Base-by-base conservation (phyloP, 35 echinoderm and acorn worm species). In the Chiridota heheva region DNA sequence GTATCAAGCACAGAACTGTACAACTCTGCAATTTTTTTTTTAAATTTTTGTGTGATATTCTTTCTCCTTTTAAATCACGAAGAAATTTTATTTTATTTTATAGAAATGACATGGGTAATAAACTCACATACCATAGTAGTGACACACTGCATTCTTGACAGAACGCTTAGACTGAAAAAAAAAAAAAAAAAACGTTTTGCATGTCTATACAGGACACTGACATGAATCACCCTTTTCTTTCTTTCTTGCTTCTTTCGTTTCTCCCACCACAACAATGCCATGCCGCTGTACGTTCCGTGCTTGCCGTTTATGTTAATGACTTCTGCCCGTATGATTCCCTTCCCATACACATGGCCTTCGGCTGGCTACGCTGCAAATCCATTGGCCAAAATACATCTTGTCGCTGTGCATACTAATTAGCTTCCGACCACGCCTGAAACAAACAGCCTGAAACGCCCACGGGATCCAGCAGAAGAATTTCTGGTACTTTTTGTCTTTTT, bases 281-380 rank as follows among this genome's bases (percentile, higher is more conserved):
- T 98, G 95, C 92, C 83, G 92, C 95, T 98, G 78, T 96, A 73
- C 95, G 91, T 91, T 85, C 95, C 90, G 95, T 96, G 92, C 95
- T 98, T 91, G 95, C 95, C 90, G 95, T 98, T 92, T 98, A 92
- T 98, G 95, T 98, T 98, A 92, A 82, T 98, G 93, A 96, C 93
- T 92, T 74, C 68, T 57, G 75, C 62, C 58, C 62, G 51, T n/a
- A n/a, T n/a, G 75, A 78, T 78, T 35, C 75, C 75, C 91, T 98
- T 90, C 95, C 95, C 90, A 89, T 92, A 82, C 92, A 89, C 90
- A 92, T 83, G 78, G 85, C 87, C 87, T 63, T 69, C 90, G 86
- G 42, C 75, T 62, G 75, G 42, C 75, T 61, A 58, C 75, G 58
- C 95, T 97, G 86, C 93, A 92, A 90, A 91, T 82, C 95, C 95